Evolutionary conservation across 2,888 invertebrate species (phyloP).

Genomic region (Lithophane semibrunnea): DNA sequence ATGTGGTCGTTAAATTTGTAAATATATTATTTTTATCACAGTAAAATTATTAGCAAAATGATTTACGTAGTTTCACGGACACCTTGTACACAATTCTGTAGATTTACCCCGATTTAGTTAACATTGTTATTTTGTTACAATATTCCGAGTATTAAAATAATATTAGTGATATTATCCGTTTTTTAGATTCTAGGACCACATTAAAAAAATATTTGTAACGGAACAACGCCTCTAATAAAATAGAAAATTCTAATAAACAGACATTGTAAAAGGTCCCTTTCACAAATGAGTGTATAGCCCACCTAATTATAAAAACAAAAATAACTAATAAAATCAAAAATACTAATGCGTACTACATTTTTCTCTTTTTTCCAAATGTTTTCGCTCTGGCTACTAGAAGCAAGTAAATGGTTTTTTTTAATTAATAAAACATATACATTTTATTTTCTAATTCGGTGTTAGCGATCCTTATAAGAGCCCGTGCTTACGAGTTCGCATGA

Average conservation of each 20-base stretch:
- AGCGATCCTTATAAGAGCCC: slow-evolving; percentile 76
- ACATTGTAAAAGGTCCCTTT: slow-evolving; percentile 25
- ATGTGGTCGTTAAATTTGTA: slow-evolving; percentile 43
- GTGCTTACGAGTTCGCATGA: slow-evolving; percentile 86
- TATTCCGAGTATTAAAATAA: slow-evolving; percentile 4
- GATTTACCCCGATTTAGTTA: slow-evolving; percentile 38
- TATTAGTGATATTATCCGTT: background rate
- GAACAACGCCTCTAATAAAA: slow-evolving; percentile 55
- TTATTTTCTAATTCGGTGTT: slow-evolving; percentile 79
- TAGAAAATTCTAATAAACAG: slow-evolving; percentile 15
- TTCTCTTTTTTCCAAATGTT: slow-evolving; percentile 81
- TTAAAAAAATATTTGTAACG: background rate
- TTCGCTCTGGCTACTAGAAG: slow-evolving; percentile 91
- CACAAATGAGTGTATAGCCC: slow-evolving; percentile 52
- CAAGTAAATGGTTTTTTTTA: slow-evolving; percentile 85
- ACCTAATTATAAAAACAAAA: slow-evolving; percentile 57
- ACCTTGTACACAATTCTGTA: slow-evolving; percentile 45
- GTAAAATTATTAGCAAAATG: slow-evolving; percentile 31
- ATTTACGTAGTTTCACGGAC: slow-evolving; percentile 47
- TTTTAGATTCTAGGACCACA: slow-evolving; percentile 37
- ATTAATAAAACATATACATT: slow-evolving; percentile 61
- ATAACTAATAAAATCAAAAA: slow-evolving; percentile 64
- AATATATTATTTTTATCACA: slow-evolving; percentile 27
- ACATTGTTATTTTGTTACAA: slow-evolving; percentile 1
- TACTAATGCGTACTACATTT: slow-evolving; percentile 79